Evolutionary conservation across 2,113 vertebrate genomes (phyloP).

Genomic region (Hymenochirus boettgeri): DNA sequence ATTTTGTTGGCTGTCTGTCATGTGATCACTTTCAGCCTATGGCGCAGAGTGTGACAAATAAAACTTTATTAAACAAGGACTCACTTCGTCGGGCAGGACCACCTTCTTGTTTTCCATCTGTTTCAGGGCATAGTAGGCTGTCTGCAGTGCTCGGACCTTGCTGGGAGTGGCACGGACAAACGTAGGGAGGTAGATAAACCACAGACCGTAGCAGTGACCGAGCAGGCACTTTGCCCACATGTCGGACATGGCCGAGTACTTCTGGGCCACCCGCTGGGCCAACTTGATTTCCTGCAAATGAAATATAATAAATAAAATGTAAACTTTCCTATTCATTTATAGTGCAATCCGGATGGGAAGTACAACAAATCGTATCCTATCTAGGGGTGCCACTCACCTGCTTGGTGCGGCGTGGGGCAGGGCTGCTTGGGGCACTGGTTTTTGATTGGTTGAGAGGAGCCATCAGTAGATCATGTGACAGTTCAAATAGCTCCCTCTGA

Average conservation of each 20-base stretch:
- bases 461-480: slow-evolving; percentile 71
- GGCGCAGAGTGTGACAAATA: no score
- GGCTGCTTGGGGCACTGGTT: slow-evolving; percentile 84
- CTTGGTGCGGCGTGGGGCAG: slow-evolving; percentile 85
- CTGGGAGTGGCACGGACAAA: slow-evolving; percentile 70
- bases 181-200: slow-evolving; percentile 92
- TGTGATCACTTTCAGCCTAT: no score
- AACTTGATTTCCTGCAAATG: slow-evolving; percentile 81
- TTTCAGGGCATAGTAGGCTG: slow-evolving; percentile 83
- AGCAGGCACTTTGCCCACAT: slow-evolving; percentile 91
- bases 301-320: not conserved
- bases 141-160: slow-evolving; percentile 79
- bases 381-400: slow-evolving; percentile 73
- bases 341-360: no score
- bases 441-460: slow-evolving; percentile 61
- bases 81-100: slow-evolving; percentile 86
- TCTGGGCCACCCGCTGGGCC: slow-evolving; percentile 84
- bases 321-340: no score
- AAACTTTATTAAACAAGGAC: no score
- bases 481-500: slow-evolving; percentile 75
- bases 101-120: slow-evolving; percentile 89
- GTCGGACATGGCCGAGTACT: slow-evolving; percentile 74
- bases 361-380: no score
- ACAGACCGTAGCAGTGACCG: slow-evolving; percentile 89
- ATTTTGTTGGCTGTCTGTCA: no score